Conservation (phyloP, 2,888 invertebrate genomes). For the Amphiduros pacificus region DNA sequence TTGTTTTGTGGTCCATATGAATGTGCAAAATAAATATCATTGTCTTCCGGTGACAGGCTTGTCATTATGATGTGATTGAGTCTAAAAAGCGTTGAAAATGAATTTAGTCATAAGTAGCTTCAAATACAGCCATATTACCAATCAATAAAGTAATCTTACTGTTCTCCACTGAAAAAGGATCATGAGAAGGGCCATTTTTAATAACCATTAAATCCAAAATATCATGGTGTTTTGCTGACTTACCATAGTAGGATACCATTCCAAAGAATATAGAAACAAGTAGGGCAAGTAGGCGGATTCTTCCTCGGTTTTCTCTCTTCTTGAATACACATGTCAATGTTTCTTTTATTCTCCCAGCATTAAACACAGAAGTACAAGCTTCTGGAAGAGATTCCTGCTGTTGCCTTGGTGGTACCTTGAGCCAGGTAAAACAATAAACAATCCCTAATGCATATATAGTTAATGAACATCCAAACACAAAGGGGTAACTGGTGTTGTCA, state of each 20-base stretch:
- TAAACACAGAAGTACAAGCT: neutral
- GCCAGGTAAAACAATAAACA: constrained; percentile 51
- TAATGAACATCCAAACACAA: constrained; percentile 55
- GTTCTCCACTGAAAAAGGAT: no score
- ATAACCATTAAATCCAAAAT: no score
- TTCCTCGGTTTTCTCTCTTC: constrained; percentile 25
- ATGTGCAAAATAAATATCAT: no score
- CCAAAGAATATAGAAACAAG: neutral
- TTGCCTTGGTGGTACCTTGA: constrained; percentile 33
- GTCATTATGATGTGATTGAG: no score
- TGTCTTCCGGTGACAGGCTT: no score
- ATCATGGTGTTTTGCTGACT: no score
- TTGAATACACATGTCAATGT: constrained; percentile 34
- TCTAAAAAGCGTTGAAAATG: no score
- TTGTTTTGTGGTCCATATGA: no score
- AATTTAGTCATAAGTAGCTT: no score
- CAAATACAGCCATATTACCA: no score
- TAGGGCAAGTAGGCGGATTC: neutral
- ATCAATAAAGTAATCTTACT: no score
- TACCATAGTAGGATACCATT: neutral
- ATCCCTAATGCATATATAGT: constrained; percentile 47
- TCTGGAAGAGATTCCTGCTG: neutral
- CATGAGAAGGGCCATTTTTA: no score
- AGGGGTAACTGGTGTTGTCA: constrained; percentile 51
- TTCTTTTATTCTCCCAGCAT: constrained; percentile 25